Conservation (phyloP, 2,888 invertebrate genomes). For the Caenorhabditis sinica region DNA sequence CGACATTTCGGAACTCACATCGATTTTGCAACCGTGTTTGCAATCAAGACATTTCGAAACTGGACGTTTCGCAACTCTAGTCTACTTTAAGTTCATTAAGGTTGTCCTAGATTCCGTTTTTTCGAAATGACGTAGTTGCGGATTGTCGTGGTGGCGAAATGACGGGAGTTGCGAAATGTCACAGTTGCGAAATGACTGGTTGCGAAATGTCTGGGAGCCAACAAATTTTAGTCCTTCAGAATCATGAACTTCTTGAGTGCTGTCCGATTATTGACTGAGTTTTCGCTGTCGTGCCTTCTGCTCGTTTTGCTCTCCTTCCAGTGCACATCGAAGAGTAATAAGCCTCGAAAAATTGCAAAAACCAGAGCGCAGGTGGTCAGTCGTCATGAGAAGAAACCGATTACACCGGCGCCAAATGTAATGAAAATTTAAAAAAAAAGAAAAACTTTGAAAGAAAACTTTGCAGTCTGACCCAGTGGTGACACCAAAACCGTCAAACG, state of each 20-base stretch:
- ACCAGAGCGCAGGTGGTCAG: not conserved
- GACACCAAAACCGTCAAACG: not conserved
- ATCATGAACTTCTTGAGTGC: constrained; percentile 19
- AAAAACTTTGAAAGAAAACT: not conserved
- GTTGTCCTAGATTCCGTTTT: too few relatives aligned
- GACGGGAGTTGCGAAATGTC: too few relatives aligned
- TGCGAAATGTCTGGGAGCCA: not conserved
- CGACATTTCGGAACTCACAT: too few relatives aligned
- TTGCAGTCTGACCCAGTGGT: not conserved
- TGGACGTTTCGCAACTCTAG: too few relatives aligned
- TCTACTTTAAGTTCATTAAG: too few relatives aligned
- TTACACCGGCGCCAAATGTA: not conserved
- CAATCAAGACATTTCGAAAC: too few relatives aligned
- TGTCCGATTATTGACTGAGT: constrained; percentile 9
- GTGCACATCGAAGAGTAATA: constrained; percentile 3
- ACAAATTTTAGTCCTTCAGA: not conserved
- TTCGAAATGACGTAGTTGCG: too few relatives aligned
- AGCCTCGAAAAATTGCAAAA: not conserved
- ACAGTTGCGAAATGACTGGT: too few relatives aligned
- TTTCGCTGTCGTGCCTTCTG: not conserved
- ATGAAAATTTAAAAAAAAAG: not conserved
- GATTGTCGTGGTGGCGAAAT: too few relatives aligned
- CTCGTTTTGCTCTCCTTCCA: not conserved
- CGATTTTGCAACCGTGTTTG: too few relatives aligned
- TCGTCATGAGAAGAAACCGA: not conserved